Evolutionary conservation across 2,113 vertebrate genomes (phyloP).

Genomic region (Piaya cayana): DNA sequence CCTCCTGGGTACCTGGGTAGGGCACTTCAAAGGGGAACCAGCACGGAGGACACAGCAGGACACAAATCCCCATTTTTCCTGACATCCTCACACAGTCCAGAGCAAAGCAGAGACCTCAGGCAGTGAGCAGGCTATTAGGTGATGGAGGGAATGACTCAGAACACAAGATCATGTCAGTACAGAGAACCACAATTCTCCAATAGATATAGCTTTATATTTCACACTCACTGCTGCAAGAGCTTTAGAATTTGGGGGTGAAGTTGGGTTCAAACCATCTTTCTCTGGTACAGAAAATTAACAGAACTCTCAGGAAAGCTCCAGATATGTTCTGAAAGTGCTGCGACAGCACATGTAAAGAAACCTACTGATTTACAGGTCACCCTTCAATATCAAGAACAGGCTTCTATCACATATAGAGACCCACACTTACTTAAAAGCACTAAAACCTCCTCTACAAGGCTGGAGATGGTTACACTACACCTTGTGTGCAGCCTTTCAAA

Average conservation of each 20-base stretch:
- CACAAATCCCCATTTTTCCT: slow-evolving; percentile 38
- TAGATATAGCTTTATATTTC: not conserved
- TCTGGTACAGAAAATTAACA: not conserved
- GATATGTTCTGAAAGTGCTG: not conserved
- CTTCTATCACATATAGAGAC: not conserved
- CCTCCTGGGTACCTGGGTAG: slow-evolving; percentile 28
- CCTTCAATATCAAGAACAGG: not conserved
- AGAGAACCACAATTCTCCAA: slow-evolving; percentile 19
- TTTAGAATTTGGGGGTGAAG: not conserved
- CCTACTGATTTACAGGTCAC: not conserved
- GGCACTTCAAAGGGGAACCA: slow-evolving; percentile 10
- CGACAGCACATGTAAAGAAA: not conserved
- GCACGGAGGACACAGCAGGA: not conserved
- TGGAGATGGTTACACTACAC: not conserved
- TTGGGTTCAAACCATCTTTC: not conserved
- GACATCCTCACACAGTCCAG: not conserved
- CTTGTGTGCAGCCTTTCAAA: not conserved
- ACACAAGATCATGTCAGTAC: not conserved
- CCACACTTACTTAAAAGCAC: not conserved
- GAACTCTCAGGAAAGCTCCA: not conserved
- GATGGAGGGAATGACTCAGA: slow-evolving; percentile 52
- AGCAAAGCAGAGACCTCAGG: not conserved
- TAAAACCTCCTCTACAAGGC: not conserved
- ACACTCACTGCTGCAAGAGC: slow-evolving; percentile 5
- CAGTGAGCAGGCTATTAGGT: not conserved